Conservation (phyloP, 2,797 vertebrate genomes). For the Odontamblyopus rebecca region DNA sequence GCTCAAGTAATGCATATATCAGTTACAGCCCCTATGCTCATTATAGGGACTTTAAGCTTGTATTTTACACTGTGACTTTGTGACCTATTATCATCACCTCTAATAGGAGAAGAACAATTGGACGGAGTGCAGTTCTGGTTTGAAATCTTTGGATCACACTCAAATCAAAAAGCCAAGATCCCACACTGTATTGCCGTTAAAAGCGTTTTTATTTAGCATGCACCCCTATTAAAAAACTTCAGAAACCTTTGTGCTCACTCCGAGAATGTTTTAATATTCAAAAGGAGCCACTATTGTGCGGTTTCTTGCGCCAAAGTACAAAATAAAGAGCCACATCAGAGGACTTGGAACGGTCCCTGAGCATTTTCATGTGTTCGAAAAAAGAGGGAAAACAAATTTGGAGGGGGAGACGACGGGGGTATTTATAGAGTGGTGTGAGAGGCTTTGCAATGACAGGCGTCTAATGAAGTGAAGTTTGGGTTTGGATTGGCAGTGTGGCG, state of each 20-base stretch:
- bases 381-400: conserved; percentile 78
- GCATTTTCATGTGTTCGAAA: conserved; percentile 75
- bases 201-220: conserved; percentile 77
- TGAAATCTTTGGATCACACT: conserved; percentile 70
- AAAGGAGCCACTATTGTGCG: conserved; percentile 79
- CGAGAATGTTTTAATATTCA: conserved; percentile 85
- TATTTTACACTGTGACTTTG: not conserved
- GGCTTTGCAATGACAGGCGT: conserved; percentile 74
- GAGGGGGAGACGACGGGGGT: conserved; percentile 69
- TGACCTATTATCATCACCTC: conserved; percentile 54
- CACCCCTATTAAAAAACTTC: conserved; percentile 78
- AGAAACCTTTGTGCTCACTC: conserved; percentile 72
- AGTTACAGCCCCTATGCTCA: conserved; percentile 3
- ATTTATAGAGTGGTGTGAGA: conserved; percentile 82
- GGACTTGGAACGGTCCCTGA: conserved; percentile 71
- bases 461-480: conserved; percentile 76
- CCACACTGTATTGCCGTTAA: conserved; percentile 74
- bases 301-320: conserved; percentile 76
- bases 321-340: conserved; percentile 85
- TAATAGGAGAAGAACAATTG: conserved; percentile 24
- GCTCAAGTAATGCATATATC: conserved; percentile 3
- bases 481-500: conserved; percentile 77
- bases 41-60: not conserved
- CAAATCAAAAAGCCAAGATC: conserved; percentile 70
- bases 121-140: conserved; percentile 11